Evolutionary conservation across 2,113 vertebrate species (phyloP), one percentile per base, ranked within the genome.

Genomic region (Orycteropus afer): DNA sequence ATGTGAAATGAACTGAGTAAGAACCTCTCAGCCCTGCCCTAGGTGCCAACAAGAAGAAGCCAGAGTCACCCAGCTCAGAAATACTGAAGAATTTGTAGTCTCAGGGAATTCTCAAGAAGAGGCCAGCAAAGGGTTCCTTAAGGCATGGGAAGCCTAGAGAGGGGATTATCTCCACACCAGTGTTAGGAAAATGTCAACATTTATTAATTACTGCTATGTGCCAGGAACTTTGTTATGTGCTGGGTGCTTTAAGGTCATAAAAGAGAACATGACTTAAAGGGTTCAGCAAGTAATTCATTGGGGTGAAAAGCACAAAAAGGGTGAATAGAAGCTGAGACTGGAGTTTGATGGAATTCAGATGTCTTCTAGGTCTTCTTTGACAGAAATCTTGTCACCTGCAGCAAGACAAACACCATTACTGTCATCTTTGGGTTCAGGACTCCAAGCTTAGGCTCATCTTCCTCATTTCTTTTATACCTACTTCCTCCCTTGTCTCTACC

Each of bases 81-180:
- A 67, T 13, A 80, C 4, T n/a, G 32, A 40, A 61, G 37, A n/a
- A 18, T 80, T 89, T 89, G 69, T 73, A 78, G n/a, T 53, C 13
- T 89, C 27, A 18, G 51, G 15, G 18, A 40, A 22, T 49, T 14
- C n/a, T 61, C 13, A 3, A 27, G 45, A 53, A 23, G 14, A 10
- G 22, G 1, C 17, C 14, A 79, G 34, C 3, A 4, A 23, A 37
- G 4, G 13, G 32, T 7, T 73, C 15, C 17, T 23, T 22, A 22
- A 22, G 29, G 1, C 45, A n/a, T 29, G 14, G 0, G 27, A 23
- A 67, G 0, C 22, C 34, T 8, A 23, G 0, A 10, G 6, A 14
- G 25, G 2, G 18, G 7, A 25, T 17, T 2, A 13, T 61, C 5
- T 47, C 25, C 59, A 55, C 4, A 40, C 7, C 0, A 32, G 18